Conservation (phyloP, 2,797 vertebrate genomes). For the Manis javanica region DNA sequence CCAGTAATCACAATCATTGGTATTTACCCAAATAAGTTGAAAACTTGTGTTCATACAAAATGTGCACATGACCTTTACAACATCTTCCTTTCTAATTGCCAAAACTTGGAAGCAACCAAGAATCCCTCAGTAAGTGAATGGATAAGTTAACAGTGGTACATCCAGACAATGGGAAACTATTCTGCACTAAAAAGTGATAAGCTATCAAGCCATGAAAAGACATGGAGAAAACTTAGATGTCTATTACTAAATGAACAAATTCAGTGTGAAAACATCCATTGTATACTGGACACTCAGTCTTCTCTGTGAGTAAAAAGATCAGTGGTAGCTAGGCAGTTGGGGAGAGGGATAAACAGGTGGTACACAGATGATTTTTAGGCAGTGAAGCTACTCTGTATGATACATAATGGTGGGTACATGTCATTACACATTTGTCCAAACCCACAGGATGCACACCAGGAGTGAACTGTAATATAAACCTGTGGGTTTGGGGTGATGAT, state of each 20-base stretch:
- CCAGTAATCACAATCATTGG: not conserved
- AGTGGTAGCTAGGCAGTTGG: not conserved
- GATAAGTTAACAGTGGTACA: not conserved
- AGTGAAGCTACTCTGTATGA: not conserved
- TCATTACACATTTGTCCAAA: not conserved
- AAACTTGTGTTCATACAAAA: not conserved
- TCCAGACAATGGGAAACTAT: not conserved
- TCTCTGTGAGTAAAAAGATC: not conserved
- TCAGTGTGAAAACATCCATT: not conserved
- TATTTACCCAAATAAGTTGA: not conserved
- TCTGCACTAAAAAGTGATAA: not conserved
- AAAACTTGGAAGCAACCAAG: slow-evolving; percentile 9
- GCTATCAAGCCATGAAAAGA: not conserved
- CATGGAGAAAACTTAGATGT: not conserved
- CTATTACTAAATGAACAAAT: not conserved
- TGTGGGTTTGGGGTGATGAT: not conserved
- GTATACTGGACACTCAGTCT: not conserved
- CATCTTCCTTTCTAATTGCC: not conserved
- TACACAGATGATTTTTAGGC: not conserved
- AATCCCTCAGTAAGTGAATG: not conserved
- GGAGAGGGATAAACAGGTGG: not conserved
- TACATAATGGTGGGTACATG: not conserved
- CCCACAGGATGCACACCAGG: not conserved
- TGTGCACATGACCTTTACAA: not conserved
- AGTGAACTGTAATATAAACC: not conserved